Base-by-base conservation (phyloP, 2,113 vertebrate genomes). In the Cinclus cinclus region DNA sequence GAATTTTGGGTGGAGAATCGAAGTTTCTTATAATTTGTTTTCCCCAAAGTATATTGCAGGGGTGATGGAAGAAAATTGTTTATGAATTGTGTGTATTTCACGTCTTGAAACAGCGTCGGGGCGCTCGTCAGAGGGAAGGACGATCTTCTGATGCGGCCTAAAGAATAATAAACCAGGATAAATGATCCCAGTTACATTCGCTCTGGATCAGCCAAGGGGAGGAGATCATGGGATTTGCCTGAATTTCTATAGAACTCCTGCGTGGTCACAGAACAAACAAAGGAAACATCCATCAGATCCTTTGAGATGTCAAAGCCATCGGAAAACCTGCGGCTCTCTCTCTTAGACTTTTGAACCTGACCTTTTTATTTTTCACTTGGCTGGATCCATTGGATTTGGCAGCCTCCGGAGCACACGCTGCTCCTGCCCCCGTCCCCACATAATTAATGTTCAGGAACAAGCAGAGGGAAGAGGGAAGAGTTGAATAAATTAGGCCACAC, bases 351-450 rank as follows among this genome's bases (percentile, higher is more conserved):
- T 90, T 80, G 85, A 96, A 96, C 92, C 68, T 6, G 85, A 96
- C 83, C 85, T 96, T 93, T 95, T 70, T 27, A 28, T 92, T 95
- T 95, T 77, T 55, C 82, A 63, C 71, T 95, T 95, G 95, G 95
- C 95, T 81, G 92, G 39, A 31, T 91, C 58, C 22, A 6, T 70
- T 47, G 42, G 46, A 15, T 92, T 96, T 96, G 96, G 96, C 96
- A 96, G 92, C 87, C 47, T 93, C 35, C 0, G 44, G 92, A 96
- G 85, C 95, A 97, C 83, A 89, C 93, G 4, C 60, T 74, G 90
- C 93, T 97, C 75, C 96, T 94, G 76, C 90, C 90, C 82, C 22
- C n/a, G 70, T 95, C 95, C 91, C 93, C 42, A 5, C 90, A 90
- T 90, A 92, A 96, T 96, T 94, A 90, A 64, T 4, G 68, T 6